Evolutionary conservation across 1,140 invertebrate species (phyloP).

Genomic region (Lineus longissimus): DNA sequence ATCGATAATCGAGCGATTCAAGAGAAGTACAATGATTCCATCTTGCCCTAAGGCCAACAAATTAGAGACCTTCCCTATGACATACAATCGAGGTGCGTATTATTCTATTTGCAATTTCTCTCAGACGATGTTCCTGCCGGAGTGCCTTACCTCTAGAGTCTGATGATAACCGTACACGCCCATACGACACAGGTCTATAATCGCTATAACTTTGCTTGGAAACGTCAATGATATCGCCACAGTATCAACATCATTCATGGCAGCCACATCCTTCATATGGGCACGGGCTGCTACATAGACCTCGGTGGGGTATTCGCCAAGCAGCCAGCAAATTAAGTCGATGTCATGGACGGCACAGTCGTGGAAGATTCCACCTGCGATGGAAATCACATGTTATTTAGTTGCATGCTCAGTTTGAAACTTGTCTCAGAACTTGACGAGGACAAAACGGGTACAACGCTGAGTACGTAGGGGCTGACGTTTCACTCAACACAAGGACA

Average conservation of each 20-base stretch:
- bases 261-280: conserved; percentile 58
- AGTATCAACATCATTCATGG: conserved; percentile 63
- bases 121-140: no score
- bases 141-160: conserved; percentile 58
- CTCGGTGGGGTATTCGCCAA: conserved; percentile 58
- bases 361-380: conserved; percentile 64
- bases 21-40: no score
- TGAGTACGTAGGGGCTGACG: no score
- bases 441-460: no score
- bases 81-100: no score
- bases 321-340: conserved; percentile 60
- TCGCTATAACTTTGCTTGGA: conserved; percentile 61
- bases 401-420: no score
- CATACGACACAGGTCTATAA: conserved; percentile 64
- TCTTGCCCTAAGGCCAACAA: no score
- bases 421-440: no score
- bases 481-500: no score
- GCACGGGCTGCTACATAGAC: conserved; percentile 57
- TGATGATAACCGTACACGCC: conserved; percentile 66
- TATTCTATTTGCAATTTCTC: no score
- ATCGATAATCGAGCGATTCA: not conserved
- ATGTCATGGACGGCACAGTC: conserved; percentile 69
- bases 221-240: conserved; percentile 62
- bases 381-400: conserved; percentile 1
- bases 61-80: no score